These are phyloP conservation scores for Campylomormyrus numenius DNA, from an alignment of 2,113 vertebrate species.

Conservation along the genomic window DNA sequence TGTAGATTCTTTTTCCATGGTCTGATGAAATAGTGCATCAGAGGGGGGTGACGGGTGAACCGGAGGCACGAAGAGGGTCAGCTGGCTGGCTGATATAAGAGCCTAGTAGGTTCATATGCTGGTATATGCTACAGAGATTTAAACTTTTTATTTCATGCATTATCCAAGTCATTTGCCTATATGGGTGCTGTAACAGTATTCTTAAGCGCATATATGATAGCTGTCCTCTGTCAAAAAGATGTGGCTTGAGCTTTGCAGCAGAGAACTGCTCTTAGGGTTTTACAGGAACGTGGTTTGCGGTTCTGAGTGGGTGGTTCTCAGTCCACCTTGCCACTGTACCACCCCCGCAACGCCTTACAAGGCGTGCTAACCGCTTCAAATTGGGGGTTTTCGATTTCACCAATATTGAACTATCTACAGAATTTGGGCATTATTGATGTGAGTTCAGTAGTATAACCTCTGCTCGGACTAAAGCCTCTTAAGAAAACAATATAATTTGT, in stretches of 20 bases:
- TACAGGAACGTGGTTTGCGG: background rate
- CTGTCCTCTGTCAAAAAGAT: background rate
- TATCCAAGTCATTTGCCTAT: background rate
- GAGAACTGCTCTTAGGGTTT: background rate
- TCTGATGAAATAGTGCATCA: background rate
- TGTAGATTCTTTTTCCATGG: background rate
- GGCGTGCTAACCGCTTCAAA: background rate
- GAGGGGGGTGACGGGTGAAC: background rate
- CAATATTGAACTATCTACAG: background rate
- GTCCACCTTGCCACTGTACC: background rate
- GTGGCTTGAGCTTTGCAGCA: background rate
- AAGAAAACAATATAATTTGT: background rate
- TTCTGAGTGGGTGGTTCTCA: background rate
- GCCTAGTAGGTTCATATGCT: background rate
- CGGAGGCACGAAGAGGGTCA: background rate
- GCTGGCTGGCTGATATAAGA: background rate
- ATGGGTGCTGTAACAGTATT: background rate
- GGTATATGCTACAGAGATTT: background rate
- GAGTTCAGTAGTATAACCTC: background rate
- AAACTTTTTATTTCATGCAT: background rate
- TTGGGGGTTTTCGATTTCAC: background rate
- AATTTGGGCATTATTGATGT: background rate
- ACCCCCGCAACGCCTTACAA: background rate
- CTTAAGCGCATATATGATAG: background rate
- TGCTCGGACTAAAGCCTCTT: background rate